These are phyloP conservation scores for Connochaetes taurinus DNA, from an alignment of 2,113 vertebrate genomes.

Conservation along the genomic window DNA sequence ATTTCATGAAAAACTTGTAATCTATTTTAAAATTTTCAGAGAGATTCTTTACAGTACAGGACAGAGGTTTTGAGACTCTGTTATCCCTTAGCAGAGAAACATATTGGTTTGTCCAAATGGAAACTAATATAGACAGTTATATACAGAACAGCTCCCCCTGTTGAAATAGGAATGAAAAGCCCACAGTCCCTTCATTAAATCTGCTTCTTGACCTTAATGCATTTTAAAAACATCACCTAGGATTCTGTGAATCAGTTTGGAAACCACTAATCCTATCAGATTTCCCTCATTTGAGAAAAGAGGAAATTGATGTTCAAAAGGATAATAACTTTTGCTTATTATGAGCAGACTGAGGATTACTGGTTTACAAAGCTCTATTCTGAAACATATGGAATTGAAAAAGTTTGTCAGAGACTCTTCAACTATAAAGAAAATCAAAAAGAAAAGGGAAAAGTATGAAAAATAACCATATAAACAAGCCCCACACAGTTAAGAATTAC, in stretches of 20 bases:
- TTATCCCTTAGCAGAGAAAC: background rate
- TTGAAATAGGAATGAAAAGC: background rate
- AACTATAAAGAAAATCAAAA: background rate
- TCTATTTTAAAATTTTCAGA: background rate
- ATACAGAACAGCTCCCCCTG: background rate
- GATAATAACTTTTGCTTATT: background rate
- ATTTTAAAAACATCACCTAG: background rate
- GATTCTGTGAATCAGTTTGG: background rate
- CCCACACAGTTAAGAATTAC: background rate
- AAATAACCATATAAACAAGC: background rate
- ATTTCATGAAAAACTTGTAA: background rate
- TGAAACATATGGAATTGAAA: background rate
- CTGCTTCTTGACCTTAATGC: background rate
- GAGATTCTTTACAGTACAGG: background rate
- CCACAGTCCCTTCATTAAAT: background rate
- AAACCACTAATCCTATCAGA: background rate
- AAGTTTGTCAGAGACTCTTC: background rate
- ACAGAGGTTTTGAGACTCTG: background rate
- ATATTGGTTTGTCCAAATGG: background rate
- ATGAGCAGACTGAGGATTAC: background rate
- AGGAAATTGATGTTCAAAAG: background rate
- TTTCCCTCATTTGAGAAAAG: background rate
- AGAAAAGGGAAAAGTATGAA: background rate
- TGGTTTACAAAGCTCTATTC: background rate
- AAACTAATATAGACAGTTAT: background rate